A percentile compares a stretch with the other conserved stretches of the same genome.
Conservation (phyloP, 2,797 vertebrate genomes). For the Melopsittacus undulatus region DNA sequence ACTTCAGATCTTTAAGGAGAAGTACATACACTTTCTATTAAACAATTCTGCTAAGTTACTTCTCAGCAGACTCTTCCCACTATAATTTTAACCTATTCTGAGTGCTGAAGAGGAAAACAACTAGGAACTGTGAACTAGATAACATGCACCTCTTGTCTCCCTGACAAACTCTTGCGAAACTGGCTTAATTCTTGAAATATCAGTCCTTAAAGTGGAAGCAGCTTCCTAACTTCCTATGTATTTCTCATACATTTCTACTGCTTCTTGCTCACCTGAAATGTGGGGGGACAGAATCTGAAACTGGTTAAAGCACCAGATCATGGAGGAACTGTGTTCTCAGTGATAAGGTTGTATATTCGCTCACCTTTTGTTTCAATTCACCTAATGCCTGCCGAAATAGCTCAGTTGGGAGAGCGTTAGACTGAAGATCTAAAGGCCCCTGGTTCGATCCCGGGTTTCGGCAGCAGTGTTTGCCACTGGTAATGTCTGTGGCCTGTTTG, state of each 20-base stretch:
- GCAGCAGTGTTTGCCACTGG: not conserved
- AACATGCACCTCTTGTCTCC: not conserved
- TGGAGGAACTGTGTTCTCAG: not conserved
- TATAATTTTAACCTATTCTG: not conserved
- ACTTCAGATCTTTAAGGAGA: not conserved
- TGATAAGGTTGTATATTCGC: not conserved
- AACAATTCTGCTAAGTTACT: not conserved
- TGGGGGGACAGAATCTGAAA: not conserved
- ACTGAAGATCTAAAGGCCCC: conserved; percentile 77
- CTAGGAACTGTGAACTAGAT: not conserved
- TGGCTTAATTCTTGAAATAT: not conserved
- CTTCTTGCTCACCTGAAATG: not conserved
- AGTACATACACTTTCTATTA: not conserved
- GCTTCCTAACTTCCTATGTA: not conserved
- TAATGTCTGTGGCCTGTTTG: no score
- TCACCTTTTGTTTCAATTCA: not conserved
- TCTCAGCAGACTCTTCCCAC: not conserved
- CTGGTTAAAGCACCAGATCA: not conserved
- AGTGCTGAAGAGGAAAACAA: not conserved
- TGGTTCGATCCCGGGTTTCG: conserved; percentile 76
- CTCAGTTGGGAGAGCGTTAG: conserved; percentile 79
- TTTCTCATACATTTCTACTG: not conserved
- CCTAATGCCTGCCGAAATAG: conserved; percentile 60
- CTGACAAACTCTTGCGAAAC: not conserved
- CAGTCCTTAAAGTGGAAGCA: not conserved